Percentiles rank a stretch among this genome's conserved stretches.
Conservation (phyloP, 92 coral and sea anemone genomes). For the Meandrina meandrites region DNA sequence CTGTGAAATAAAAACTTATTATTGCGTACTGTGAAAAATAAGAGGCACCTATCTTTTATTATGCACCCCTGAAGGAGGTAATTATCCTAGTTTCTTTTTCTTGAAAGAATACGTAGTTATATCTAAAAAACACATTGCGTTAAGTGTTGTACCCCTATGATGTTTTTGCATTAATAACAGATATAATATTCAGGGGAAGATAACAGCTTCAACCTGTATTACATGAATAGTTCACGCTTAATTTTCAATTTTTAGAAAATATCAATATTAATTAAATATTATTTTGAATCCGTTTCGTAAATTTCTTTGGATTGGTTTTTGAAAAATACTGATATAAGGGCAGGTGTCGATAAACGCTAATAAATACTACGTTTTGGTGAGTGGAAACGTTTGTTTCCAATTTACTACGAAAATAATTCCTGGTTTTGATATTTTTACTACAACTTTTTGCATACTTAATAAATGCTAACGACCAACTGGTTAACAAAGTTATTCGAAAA, state of each 20-base stretch:
- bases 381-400: not conserved
- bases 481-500: not conserved
- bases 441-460: no score
- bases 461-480: no score
- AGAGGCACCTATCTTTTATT: no score
- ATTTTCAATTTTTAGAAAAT: no score
- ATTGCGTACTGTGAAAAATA: not conserved
- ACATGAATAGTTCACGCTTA: not conserved
- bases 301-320: not conserved
- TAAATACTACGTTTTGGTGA: not conserved
- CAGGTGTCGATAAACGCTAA: not conserved
- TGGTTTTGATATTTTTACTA: no score
- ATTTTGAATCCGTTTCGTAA: not conserved
- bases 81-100: no score
- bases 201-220: not conserved
- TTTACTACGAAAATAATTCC: not conserved
- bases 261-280: not conserved
- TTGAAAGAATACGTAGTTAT: not conserved
- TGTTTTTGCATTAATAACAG: not conserved
- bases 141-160: not conserved
- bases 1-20: not conserved
- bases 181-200: not conserved
- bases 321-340: not conserved
- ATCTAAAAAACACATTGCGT: not conserved
- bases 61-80: not conserved